Conservation (phyloP, 2,888 invertebrate genomes). For the Hydrotaea cyrtoneurina region DNA sequence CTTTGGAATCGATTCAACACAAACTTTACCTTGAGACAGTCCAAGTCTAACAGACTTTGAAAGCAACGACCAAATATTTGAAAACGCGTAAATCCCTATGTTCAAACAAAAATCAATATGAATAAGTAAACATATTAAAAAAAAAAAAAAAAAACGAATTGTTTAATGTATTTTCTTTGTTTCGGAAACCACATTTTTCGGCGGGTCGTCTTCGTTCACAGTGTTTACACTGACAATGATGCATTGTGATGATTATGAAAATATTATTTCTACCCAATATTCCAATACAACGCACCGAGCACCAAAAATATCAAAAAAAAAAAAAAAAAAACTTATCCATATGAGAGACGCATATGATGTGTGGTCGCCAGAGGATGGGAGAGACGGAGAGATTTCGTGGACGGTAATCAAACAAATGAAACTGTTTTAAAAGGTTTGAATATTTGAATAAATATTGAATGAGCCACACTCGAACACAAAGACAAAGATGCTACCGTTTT, state of each 20-base stretch:
- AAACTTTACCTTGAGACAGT: too few species aligned
- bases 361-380: neutral
- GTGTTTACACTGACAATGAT: conserved; percentile 50
- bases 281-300: neutral
- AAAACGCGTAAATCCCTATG: too few species aligned
- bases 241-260: conserved; percentile 50
- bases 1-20: too few species aligned
- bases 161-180: neutral
- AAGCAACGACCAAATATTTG: too few species aligned
- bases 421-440: conserved; percentile 56
- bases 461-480: conserved; percentile 10
- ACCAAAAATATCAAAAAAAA: neutral
- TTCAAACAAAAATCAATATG: too few species aligned
- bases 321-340: neutral
- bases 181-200: neutral
- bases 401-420: conserved; percentile 57
- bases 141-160: too few species aligned
- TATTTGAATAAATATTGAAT: conserved; percentile 18
- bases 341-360: neutral
- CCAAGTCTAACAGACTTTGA: too few species aligned
- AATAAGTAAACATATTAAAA: too few species aligned
- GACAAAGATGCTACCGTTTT: conserved; percentile 62
- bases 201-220: conserved; percentile 8
- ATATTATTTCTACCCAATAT: conserved; percentile 62
- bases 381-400: neutral